These are phyloP conservation scores for Sarcophaga caerulescens DNA, from an alignment of 2,888 invertebrate species.

Conservation along the genomic window DNA sequence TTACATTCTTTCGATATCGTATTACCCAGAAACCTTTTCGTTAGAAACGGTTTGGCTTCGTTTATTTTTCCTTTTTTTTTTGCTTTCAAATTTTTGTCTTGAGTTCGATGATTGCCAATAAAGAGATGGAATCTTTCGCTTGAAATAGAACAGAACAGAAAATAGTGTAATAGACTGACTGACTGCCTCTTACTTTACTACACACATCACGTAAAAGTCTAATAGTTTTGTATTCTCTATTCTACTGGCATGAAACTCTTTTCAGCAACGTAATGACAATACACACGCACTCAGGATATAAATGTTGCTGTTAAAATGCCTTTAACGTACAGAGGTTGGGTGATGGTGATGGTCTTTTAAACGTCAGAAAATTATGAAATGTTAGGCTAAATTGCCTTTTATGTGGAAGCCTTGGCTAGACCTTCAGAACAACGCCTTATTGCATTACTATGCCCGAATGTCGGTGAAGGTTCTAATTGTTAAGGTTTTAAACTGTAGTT, in stretches of 20 bases:
- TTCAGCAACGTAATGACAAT: not conserved
- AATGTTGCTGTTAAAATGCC: not conserved
- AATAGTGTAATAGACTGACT: too few relatives aligned
- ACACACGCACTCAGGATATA: conserved; percentile 2
- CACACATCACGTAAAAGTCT: conserved; percentile 42
- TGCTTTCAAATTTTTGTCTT: not conserved
- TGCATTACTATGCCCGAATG: too few relatives aligned
- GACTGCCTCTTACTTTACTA: not conserved
- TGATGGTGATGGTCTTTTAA: not conserved
- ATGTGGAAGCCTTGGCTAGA: too few relatives aligned
- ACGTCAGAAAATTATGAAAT: too few relatives aligned
- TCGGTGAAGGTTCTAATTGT: too few relatives aligned
- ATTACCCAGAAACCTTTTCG: not conserved
- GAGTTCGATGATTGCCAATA: conserved; percentile 11
- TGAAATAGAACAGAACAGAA: not conserved
- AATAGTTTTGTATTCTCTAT: conserved; percentile 23
- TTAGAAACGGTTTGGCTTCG: too few relatives aligned
- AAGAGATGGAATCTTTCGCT: not conserved
- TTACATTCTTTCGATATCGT: not conserved
- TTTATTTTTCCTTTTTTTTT: too few relatives aligned
- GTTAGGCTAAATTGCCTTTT: too few relatives aligned
- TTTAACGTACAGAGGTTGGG: not conserved
- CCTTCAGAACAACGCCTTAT: too few relatives aligned
- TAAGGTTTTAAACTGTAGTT: too few relatives aligned
- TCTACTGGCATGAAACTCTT: not conserved